phyloP scores from a whole-genome alignment of 2,888 invertebrate genomes.

The Tiphia femorata region DNA sequence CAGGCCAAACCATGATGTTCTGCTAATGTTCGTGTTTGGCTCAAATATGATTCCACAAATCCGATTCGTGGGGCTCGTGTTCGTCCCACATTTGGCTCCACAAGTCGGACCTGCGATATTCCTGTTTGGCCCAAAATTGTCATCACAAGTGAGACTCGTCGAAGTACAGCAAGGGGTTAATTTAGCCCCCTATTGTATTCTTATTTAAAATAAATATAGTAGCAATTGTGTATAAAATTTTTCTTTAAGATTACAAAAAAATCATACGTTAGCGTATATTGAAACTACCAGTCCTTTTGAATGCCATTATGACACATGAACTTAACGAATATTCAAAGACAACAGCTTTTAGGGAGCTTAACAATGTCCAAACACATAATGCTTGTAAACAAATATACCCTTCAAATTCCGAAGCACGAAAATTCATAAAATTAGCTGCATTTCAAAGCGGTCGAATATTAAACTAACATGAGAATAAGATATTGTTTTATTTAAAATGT shows the following conservation, averaged over 20 bases:
- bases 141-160: too few relatives aligned
- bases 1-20: too few relatives aligned
- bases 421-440: not conserved
- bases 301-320: not conserved
- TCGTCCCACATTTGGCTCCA: too few relatives aligned
- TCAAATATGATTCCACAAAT: too few relatives aligned
- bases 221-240: constrained; percentile 7
- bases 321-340: constrained; percentile 19
- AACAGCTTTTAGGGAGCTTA: not conserved
- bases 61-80: too few relatives aligned
- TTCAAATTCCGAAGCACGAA: not conserved
- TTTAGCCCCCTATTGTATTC: constrained; percentile 5
- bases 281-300: constrained; percentile 5
- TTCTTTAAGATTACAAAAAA: constrained; percentile 2
- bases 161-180: too few relatives aligned
- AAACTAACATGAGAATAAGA: too few relatives aligned
- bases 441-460: not conserved
- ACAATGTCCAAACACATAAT: not conserved
- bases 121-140: too few relatives aligned
- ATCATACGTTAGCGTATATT: constrained; percentile 1
- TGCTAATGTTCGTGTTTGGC: too few relatives aligned
- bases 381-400: not conserved
- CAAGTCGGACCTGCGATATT: too few relatives aligned
- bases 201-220: constrained; percentile 4
- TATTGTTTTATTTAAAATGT: too few relatives aligned